These are phyloP conservation scores for Murina feae DNA, from an alignment of 2,113 vertebrate species.

Conservation along the genomic window DNA sequence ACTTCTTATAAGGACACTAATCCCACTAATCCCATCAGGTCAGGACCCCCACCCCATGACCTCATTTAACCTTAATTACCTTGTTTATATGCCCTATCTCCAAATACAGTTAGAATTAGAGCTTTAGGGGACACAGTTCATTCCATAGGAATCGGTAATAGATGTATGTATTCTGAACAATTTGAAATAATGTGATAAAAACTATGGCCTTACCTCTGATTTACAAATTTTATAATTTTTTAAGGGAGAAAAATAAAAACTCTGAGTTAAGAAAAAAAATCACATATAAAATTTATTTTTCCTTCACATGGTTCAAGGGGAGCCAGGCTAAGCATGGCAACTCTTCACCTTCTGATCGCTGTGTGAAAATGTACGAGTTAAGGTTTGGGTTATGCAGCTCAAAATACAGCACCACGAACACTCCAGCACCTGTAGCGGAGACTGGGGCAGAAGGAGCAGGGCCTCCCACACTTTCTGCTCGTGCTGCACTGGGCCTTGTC, in stretches of 20 bases:
- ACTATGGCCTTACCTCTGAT: background rate
- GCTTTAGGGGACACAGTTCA: background rate
- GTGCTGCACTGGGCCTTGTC: rapidly evolving
- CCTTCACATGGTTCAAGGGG: background rate
- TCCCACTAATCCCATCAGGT: background rate
- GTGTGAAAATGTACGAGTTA: background rate
- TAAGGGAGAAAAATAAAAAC: background rate
- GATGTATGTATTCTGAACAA: background rate
- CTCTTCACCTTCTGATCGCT: background rate
- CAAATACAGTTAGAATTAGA: background rate
- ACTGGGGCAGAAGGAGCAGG: no score
- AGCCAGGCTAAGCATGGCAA: background rate
- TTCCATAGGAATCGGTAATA: background rate
- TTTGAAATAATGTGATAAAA: background rate
- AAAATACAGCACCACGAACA: rapidly evolving
- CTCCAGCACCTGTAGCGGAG: background rate
- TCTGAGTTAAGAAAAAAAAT: background rate
- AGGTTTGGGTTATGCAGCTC: background rate
- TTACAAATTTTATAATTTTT: background rate
- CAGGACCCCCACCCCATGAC: background rate
- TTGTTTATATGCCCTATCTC: background rate
- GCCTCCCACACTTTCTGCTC: rapidly evolving
- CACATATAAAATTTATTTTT: background rate
- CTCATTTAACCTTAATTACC: background rate
- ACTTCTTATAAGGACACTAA: background rate